phyloP scores from a whole-genome alignment of 2,113 vertebrate species.

The Poicephalus gulielmi region DNA sequence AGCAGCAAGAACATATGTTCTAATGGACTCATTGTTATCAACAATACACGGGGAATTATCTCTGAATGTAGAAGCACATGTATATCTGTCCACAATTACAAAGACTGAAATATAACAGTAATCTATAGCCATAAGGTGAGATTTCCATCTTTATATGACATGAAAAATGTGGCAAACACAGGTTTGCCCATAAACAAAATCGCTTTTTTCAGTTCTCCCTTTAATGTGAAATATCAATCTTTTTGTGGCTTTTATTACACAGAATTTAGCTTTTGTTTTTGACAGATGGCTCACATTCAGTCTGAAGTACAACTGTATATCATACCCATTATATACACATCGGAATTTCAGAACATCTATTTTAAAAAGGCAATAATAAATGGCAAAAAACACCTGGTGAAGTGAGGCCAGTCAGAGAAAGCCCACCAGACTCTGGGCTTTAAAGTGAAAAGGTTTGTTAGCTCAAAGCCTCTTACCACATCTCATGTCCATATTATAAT shows the following conservation, averaged over 20 bases:
- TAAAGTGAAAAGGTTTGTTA: not conserved
- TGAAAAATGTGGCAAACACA: constrained; percentile 74
- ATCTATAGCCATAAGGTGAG: constrained; percentile 71
- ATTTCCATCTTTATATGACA: constrained; percentile 78
- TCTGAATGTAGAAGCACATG: constrained; percentile 18
- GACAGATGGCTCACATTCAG: constrained; percentile 68
- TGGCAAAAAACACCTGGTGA: constrained; percentile 42
- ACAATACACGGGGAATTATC: not conserved
- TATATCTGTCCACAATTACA: constrained; percentile 60
- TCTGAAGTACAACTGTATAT: constrained; percentile 62
- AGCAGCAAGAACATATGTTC: not conserved
- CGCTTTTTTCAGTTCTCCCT: constrained; percentile 71
- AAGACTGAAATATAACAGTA: constrained; percentile 63
- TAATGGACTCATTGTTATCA: not conserved
- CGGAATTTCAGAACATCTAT: constrained; percentile 48
- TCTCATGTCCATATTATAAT: accelerated
- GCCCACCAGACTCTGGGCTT: not conserved
- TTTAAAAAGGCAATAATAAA: constrained; percentile 64
- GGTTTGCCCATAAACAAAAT: constrained; percentile 78
- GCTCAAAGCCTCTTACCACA: accelerated
- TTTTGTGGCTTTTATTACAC: constrained; percentile 70
- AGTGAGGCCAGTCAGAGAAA: not conserved
- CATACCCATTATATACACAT: constrained; percentile 66
- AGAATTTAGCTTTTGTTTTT: constrained; percentile 75
- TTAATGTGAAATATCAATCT: constrained; percentile 80